These are phyloP conservation scores for Caenorhabditis becei DNA, from an alignment of 2,888 invertebrate species.

Conservation along the genomic window DNA sequence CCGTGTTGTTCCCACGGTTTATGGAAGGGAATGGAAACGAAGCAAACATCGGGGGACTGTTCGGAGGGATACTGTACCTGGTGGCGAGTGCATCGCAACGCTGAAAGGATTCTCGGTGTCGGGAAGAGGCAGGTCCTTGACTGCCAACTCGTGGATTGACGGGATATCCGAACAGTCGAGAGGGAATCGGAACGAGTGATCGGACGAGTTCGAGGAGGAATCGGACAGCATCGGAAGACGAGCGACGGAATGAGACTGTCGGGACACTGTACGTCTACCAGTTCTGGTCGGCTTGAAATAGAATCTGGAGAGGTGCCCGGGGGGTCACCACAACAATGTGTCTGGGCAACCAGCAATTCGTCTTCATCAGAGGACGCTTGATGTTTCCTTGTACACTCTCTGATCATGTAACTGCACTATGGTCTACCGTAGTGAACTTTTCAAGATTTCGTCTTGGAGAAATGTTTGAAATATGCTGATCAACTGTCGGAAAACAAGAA, in stretches of 20 bases:
- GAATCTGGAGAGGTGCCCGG: slow-evolving; percentile 12
- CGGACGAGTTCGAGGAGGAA: slow-evolving; percentile 43
- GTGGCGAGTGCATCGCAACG: slow-evolving; percentile 59
- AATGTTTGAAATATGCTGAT: no score
- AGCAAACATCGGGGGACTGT: slow-evolving; percentile 23
- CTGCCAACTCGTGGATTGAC: slow-evolving; percentile 42
- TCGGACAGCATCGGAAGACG: slow-evolving; percentile 44
- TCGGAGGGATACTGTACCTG: slow-evolving; percentile 47
- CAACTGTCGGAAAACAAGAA: no score
- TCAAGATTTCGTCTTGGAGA: not conserved
- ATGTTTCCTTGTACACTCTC: slow-evolving; percentile 11
- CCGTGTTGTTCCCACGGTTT: slow-evolving; percentile 34
- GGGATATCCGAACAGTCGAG: slow-evolving; percentile 34
- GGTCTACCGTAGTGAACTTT: slow-evolving; percentile 16
- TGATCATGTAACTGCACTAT: slow-evolving; percentile 11
- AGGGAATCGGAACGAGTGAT: slow-evolving; percentile 42
- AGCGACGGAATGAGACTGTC: not conserved
- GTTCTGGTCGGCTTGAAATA: slow-evolving; percentile 25
- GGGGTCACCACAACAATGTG: not conserved
- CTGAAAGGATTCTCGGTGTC: slow-evolving; percentile 61
- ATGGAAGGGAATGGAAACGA: slow-evolving; percentile 16
- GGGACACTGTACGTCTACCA: not conserved
- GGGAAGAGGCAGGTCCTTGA: slow-evolving; percentile 44
- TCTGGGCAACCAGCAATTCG: slow-evolving; percentile 13
- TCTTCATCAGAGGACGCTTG: slow-evolving; percentile 33